These are phyloP conservation scores for Morinoia aosen DNA, from an alignment of 2,888 invertebrate genomes.

Conservation along the genomic window DNA sequence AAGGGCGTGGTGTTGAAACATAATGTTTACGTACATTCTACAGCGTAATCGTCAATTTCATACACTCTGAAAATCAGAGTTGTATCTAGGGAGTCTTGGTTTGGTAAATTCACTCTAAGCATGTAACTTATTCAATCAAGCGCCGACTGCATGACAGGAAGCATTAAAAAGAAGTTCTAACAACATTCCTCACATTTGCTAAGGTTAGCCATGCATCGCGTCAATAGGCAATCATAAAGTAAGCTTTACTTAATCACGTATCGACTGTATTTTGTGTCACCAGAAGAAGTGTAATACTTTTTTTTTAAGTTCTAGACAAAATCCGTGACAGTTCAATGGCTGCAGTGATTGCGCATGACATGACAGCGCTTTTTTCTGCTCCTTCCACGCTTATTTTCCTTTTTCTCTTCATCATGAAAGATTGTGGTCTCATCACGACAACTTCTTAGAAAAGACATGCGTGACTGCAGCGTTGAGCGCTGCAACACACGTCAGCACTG, in stretches of 20 bases:
- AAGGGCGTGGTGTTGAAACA: neutral
- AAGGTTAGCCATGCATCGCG: too few relatives aligned
- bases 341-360: neutral
- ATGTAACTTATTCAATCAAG: neutral
- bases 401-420: neutral
- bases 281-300: neutral
- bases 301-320: neutral
- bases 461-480: neutral
- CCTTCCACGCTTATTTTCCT: neutral
- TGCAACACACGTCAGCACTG: neutral
- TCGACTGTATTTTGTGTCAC: neutral
- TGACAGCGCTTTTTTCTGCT: neutral
- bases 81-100: neutral
- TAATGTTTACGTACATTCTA: neutral
- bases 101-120: neutral
- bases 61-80: neutral
- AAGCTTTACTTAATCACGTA: neutral
- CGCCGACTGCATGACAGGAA: neutral
- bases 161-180: neutral
- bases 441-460: neutral
- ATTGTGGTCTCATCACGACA: neutral
- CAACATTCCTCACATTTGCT: too few relatives aligned
- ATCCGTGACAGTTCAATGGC: neutral
- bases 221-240: too few relatives aligned
- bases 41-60: neutral